Evolutionary conservation across 1,140 invertebrate genomes (phyloP), one percentile per base, ranked within the genome.

Genomic region (Tetramorium simillimum): DNA sequence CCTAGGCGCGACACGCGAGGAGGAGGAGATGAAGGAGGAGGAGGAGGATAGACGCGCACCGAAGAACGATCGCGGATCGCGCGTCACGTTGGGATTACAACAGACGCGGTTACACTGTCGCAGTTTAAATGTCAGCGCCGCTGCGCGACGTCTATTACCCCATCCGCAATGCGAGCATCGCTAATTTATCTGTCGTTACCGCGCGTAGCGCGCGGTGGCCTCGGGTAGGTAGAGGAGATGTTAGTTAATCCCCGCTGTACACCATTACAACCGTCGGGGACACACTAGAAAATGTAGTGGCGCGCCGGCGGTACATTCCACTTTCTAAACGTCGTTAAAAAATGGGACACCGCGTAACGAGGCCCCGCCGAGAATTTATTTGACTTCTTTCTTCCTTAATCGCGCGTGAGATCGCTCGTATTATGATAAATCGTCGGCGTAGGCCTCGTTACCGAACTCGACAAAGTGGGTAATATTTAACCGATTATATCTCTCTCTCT

Each of bases 101-200:
- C 89, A 91, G 89, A 82, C 78, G 5, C 69, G 60, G 82, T 75
- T 84, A 80, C 86, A 91, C 78, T 88, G 89, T 91, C 89, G 77
- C 72, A 72, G 89, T 80, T 91, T 91, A 91, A 91, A 91, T 91
- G 89, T 91, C 90, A 91, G 87, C 77, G 60, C 85, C 77, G 60
- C 85, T 53, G 58, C 72, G 80, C 90, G 89, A 91, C 80, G 89
- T 90, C 86, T 91, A 90, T 91, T 91, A 91, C 90, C 90, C 87
- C 89, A 91, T 91, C 87, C 84, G 77, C 90, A 91, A 91, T 91
- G 90, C 87, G 90, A 91, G 90, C 90, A 91, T 89, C 87, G 87
- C 89, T 91, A 91, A 91, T 91, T 90, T 90, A 90, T 91, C 76
- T 90, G 89, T 91, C 89, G 89, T 91, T 91, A 89, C 86, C 70